These are phyloP conservation scores for Proctacanthus coquilletti DNA, from an alignment of 1,140 invertebrate genomes.

Conservation along the genomic window DNA sequence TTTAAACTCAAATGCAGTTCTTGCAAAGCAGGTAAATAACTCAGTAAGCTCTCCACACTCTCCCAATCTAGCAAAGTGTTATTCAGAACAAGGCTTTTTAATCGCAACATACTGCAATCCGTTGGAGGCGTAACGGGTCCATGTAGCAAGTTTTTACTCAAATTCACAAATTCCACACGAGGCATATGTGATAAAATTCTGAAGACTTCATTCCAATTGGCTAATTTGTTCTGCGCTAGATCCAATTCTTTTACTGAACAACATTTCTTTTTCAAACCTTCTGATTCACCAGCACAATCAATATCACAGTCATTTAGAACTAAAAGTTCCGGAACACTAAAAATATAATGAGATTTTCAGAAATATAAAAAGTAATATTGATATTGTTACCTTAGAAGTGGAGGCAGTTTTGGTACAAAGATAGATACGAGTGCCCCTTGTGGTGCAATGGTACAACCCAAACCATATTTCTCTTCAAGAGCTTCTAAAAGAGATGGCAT, in stretches of 20 bases:
- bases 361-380: neutral
- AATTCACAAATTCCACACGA: conserved; percentile 72
- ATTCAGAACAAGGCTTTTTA: conserved; percentile 70
- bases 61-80: conserved; percentile 72
- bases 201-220: conserved; percentile 73
- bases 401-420: conserved; percentile 66
- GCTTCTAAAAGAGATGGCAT: conserved; percentile 77
- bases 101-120: conserved; percentile 37
- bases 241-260: conserved; percentile 75
- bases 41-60: conserved; percentile 59
- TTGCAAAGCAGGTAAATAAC: conserved; percentile 58
- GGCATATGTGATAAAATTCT: conserved; percentile 74
- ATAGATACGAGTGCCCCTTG: conserved; percentile 53
- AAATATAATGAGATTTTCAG: neutral
- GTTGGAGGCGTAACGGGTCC: conserved; percentile 35
- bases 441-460: conserved; percentile 35
- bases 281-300: conserved; percentile 65
- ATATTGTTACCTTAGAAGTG: conserved; percentile 33
- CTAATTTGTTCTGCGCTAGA: conserved; percentile 75
- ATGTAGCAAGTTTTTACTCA: conserved; percentile 73
- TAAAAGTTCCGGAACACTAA: conserved; percentile 59
- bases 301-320: conserved; percentile 83
- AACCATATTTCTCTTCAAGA: conserved; percentile 65
- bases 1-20: conserved; percentile 83
- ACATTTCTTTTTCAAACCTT: conserved; percentile 63